Conservation (phyloP, 2,113 vertebrate species). For the Dendrocopos noguchii region DNA sequence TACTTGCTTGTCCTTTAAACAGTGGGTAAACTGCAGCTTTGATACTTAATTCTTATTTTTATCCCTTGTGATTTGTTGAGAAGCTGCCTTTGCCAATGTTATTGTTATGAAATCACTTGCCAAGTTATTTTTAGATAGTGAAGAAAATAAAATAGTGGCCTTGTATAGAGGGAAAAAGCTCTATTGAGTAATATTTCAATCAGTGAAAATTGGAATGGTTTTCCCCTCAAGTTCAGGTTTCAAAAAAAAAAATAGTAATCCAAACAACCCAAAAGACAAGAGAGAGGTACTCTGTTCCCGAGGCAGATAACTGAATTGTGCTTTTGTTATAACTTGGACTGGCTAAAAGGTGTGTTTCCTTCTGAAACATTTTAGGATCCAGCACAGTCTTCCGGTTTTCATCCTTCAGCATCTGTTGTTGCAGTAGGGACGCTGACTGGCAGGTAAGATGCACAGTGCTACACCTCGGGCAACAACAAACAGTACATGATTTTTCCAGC, state of each 20-base stretch:
- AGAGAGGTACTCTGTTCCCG: neutral
- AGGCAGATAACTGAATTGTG: neutral
- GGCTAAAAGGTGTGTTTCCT: slow-evolving; percentile 35
- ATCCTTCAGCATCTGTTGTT: slow-evolving; percentile 92
- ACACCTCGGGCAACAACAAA: neutral
- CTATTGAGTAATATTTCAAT: neutral
- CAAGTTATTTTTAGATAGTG: slow-evolving; percentile 1
- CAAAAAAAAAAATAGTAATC: neutral
- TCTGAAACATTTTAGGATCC: slow-evolving; percentile 84
- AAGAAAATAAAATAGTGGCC: neutral
- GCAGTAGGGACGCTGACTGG: slow-evolving; percentile 94
- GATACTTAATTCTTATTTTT: slow-evolving; percentile 28
- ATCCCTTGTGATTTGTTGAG: neutral
- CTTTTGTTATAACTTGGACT: neutral
- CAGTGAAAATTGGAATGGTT: neutral
- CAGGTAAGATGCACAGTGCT: slow-evolving; percentile 78
- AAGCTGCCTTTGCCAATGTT: neutral
- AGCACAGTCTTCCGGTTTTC: slow-evolving; percentile 94
- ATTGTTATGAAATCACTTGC: neutral
- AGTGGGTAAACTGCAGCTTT: neutral
- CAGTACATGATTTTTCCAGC: neutral
- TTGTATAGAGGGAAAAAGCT: neutral
- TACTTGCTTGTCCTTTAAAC: neutral
- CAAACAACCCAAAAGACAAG: neutral
- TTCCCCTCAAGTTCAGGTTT: neutral